Percentiles rank a stretch among this genome's conserved stretches.
Evolutionary conservation across 1,140 invertebrate genomes (phyloP).

Genomic region (Pomacea maculata): DNA sequence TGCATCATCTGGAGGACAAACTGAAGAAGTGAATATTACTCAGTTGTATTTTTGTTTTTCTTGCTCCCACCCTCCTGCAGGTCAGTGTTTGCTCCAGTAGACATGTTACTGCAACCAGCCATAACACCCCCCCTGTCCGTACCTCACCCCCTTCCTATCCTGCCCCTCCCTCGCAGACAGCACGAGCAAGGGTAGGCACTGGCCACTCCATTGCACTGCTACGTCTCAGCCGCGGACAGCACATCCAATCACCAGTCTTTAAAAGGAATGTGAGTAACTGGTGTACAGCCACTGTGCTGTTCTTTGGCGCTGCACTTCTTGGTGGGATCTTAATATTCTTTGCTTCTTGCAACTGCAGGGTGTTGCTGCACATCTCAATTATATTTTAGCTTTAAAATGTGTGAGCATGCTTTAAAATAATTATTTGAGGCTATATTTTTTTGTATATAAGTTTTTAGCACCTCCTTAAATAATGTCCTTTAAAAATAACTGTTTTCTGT

Average conservation of each 20-base stretch:
- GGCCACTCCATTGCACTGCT: constrained; percentile 16
- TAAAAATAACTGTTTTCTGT: no score
- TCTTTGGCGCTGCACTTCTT: constrained; percentile 1
- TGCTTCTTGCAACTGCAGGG: background rate
- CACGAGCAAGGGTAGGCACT: background rate
- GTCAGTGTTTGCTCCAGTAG: constrained; percentile 16
- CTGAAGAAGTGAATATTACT: background rate
- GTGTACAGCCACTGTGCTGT: background rate
- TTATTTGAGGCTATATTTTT: no score
- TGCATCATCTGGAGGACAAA: background rate
- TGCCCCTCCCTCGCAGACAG: no score
- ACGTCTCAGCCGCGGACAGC: constrained; percentile 19
- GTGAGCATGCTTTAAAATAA: background rate
- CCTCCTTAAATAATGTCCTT: no score
- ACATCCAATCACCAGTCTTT: background rate
- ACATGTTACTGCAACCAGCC: constrained; percentile 7
- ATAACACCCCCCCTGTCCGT: background rate
- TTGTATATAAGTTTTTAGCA: no score
- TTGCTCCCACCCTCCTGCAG: background rate
- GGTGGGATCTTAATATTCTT: background rate
- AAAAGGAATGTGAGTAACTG: background rate
- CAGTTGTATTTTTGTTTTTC: background rate
- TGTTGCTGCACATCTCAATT: background rate
- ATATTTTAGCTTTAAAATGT: background rate
- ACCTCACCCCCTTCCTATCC: background rate